A percentile compares a stretch with the other conserved stretches of the same genome.
Evolutionary conservation across 2,113 vertebrate species (phyloP).

Genomic region (Parotia lawesii): DNA sequence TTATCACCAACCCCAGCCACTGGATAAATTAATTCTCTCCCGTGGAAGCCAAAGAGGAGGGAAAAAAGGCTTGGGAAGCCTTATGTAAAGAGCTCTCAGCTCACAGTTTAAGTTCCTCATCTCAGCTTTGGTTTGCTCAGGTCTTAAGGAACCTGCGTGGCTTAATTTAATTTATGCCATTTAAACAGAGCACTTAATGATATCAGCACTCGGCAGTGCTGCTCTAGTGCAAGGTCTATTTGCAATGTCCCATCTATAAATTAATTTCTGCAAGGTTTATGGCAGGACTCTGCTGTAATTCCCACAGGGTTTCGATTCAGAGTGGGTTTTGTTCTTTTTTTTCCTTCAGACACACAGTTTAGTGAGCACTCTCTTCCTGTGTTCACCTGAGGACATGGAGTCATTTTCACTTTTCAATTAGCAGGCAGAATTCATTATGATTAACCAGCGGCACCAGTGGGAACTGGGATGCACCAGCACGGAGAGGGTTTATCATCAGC

Average conservation of each 20-base stretch:
- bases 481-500: background rate
- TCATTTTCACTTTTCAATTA: background rate
- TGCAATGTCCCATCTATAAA: background rate
- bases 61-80: background rate
- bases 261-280: background rate
- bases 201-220: background rate
- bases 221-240: conserved; percentile 12
- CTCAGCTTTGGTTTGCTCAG: conserved; percentile 15
- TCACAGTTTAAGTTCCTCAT: conserved; percentile 1
- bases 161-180: conserved; percentile 56
- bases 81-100: background rate
- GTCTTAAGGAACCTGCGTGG: background rate
- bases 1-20: background rate
- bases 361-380: background rate
- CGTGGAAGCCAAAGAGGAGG: background rate
- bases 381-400: background rate
- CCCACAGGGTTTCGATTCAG: background rate
- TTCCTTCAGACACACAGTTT: background rate
- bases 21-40: background rate
- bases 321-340: background rate
- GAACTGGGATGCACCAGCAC: background rate
- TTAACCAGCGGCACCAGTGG: background rate
- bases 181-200: conserved; percentile 58
- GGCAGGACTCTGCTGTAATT: background rate
- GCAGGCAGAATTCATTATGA: background rate